Base-by-base conservation (phyloP, 2,113 vertebrate species). In the Zosterops borbonicus region DNA sequence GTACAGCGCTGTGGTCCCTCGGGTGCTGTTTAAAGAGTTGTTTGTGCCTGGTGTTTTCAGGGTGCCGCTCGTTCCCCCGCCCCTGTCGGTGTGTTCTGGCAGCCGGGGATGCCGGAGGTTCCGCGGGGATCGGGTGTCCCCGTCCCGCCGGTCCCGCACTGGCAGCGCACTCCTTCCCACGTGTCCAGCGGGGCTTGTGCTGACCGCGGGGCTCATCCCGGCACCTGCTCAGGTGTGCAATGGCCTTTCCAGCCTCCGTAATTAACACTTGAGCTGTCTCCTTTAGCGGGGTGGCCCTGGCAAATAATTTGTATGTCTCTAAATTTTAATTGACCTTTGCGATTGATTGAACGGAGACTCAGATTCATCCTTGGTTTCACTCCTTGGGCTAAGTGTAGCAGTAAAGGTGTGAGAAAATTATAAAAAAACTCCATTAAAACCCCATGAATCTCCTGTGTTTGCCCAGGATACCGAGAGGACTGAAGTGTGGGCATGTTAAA, bases 1-100 rank as follows among this genome's bases (percentile, higher is more conserved):
- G 0, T 6, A 0, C 2, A 10, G 3, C 0, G 18, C 44, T 6
- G 49, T 14, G 13, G 5, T 59, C 27, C 22, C 14, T 3, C 1
- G 11, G 42, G 39, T 14, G 1, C 47, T 44, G 17, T 31, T 22
- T 4, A 1, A 5, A 19, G 35, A 83, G 56, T 42, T 50, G 35
- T 22, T 53, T 3, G n/a, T 44, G 56, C 75, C 39, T 4, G 15
- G 21, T 13, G 0, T 3, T 5, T 14, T 16, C 11, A 2, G 62
- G 39, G 39, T 23, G 49, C 46, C 5, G 6, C 22, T 10, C 3
- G 42, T 46, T 53, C 16, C 52, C 6, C 13, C 7, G 5, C 5
- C 0, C 1, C 44, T 3, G 29, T 4, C 1, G 3, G 31, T 11
- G 2, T 35, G 63, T 75, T 55, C 29, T 23, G 46, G 7, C 50